These are phyloP conservation scores for Lochmaea crataegi DNA, from an alignment of 2,888 invertebrate species.

Conservation along the genomic window DNA sequence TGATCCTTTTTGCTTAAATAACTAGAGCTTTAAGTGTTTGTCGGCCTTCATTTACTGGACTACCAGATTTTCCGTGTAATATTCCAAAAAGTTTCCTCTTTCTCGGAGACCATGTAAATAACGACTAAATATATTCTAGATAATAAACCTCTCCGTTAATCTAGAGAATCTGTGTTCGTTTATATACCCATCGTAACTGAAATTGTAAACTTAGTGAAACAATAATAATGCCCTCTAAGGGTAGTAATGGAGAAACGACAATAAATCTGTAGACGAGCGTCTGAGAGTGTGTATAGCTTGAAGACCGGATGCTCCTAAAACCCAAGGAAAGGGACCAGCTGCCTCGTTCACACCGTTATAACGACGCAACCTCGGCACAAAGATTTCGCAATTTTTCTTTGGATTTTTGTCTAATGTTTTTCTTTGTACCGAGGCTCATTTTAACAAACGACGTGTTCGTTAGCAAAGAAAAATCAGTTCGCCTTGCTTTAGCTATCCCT, in stretches of 20 bases:
- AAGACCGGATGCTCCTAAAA: conserved; percentile 46
- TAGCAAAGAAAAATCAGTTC: conserved; percentile 22
- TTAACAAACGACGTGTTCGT: conserved; percentile 11
- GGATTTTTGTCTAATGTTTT: conserved; percentile 56
- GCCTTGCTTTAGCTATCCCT: conserved; percentile 13
- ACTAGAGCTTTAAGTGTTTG: too few species aligned
- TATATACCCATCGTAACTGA: conserved; percentile 24
- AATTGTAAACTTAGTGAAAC: conserved; percentile 30
- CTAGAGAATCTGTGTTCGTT: conserved; percentile 29
- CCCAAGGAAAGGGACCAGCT: conserved; percentile 60
- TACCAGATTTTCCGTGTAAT: too few species aligned
- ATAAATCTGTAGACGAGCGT: conserved; percentile 53
- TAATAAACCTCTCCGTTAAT: conserved; percentile 19
- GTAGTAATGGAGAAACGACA: conserved; percentile 50
- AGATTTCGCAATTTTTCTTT: conserved; percentile 60
- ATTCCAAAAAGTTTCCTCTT: not conserved
- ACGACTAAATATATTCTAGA: conserved; percentile 6
- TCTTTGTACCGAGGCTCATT: conserved; percentile 18
- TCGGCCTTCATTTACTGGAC: too few species aligned
- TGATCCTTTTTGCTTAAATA: too few species aligned
- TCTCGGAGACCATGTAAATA: not conserved
- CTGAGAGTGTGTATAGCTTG: conserved; percentile 53
- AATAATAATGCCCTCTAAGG: conserved; percentile 34
- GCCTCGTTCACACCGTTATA: conserved; percentile 59
- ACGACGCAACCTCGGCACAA: conserved; percentile 61